phyloP scores from a whole-genome alignment of 1,140 invertebrate species.

The Papilio glaucus region DNA sequence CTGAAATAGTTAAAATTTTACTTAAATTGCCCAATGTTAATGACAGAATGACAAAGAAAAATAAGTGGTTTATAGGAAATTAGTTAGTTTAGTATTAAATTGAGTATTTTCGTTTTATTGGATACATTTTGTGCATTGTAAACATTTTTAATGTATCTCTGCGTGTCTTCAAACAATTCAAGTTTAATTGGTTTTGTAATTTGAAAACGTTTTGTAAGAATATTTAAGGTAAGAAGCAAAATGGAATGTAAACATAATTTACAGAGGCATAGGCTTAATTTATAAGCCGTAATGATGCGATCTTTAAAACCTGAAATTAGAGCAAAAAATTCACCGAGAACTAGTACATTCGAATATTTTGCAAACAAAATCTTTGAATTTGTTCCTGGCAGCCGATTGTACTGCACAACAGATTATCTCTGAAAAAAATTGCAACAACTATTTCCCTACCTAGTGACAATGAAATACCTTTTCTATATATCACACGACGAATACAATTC shows the following conservation, averaged over 20 bases:
- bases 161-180: too few species aligned
- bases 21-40: constrained; percentile 22
- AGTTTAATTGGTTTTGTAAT: too few species aligned
- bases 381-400: background rate
- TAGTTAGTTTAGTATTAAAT: too few species aligned
- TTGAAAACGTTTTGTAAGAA: too few species aligned
- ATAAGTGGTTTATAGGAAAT: too few species aligned
- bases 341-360: background rate
- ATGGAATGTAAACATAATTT: background rate
- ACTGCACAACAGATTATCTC: background rate
- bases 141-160: too few species aligned
- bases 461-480: constrained; percentile 10
- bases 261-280: background rate
- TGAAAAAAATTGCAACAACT: constrained; percentile 26
- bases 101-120: too few species aligned
- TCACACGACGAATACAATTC: constrained; percentile 17
- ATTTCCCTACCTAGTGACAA: constrained; percentile 25
- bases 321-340: background rate
- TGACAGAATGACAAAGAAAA: too few species aligned
- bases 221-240: too few species aligned
- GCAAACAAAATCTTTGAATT: constrained; percentile 3
- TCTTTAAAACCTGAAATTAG: too few species aligned
- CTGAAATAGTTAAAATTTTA: constrained; percentile 13
- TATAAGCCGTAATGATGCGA: background rate
- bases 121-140: too few species aligned